These are phyloP conservation scores for Jacana jacana DNA, from an alignment of 2,113 vertebrate genomes.

Conservation along the genomic window DNA sequence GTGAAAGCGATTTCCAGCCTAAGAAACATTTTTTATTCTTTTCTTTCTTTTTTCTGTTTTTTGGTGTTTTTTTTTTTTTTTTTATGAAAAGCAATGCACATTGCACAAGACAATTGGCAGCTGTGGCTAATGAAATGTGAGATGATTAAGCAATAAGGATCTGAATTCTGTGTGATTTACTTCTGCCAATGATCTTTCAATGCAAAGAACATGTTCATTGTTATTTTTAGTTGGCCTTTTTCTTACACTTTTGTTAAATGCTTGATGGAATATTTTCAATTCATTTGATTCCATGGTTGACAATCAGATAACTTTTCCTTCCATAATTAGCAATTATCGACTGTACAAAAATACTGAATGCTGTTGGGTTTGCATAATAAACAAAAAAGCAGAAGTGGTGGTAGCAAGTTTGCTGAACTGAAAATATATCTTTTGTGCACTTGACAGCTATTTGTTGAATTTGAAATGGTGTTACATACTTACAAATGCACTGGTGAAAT, in stretches of 20 bases:
- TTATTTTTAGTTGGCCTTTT: conserved; percentile 55
- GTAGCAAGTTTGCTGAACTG: conserved; percentile 34
- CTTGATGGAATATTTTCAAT: conserved; percentile 38
- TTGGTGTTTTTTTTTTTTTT: neutral
- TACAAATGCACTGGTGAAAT: neutral
- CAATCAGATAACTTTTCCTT: conserved; percentile 48
- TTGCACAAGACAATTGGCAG: conserved; percentile 56
- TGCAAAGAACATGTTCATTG: conserved; percentile 28
- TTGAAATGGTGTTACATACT: conserved; percentile 9
- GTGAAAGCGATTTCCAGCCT: neutral
- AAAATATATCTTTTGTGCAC: conserved; percentile 29
- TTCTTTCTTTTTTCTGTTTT: neutral
- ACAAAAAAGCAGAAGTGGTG: conserved; percentile 30
- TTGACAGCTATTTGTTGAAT: conserved; percentile 25
- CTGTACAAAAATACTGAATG: conserved; percentile 36
- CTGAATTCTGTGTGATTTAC: conserved; percentile 18
- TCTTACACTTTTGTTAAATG: neutral
- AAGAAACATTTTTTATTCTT: neutral
- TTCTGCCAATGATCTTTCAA: conserved; percentile 49
- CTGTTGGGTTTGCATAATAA: conserved; percentile 30
- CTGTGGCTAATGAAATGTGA: conserved; percentile 43
- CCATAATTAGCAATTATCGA: conserved; percentile 60
- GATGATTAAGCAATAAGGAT: conserved; percentile 53
- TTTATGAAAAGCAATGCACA: conserved; percentile 1
- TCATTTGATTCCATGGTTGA: conserved; percentile 22